Conservation (phyloP, 2,113 vertebrate species). For the Dipodomys merriami region DNA sequence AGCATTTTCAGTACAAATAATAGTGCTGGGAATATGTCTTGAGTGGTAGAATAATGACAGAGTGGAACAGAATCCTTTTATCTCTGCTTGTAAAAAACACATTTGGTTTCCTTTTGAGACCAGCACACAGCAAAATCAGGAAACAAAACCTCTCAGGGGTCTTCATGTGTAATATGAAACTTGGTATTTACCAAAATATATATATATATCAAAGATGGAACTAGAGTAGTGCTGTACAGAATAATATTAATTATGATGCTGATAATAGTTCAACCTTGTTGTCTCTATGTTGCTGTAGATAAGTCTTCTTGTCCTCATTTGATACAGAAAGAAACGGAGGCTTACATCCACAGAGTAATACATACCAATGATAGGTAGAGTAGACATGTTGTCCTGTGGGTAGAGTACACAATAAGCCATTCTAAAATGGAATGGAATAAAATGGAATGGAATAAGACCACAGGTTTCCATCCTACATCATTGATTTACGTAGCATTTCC, state of each 20-base stretch:
- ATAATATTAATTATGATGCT: background rate
- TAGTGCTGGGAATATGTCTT: background rate
- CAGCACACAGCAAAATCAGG: background rate
- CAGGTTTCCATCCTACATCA: background rate
- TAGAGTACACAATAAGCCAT: background rate
- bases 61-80: background rate
- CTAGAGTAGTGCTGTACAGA: background rate
- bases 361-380: background rate
- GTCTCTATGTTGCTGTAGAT: background rate
- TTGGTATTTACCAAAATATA: background rate
- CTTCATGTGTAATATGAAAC: background rate
- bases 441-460: background rate
- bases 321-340: background rate
- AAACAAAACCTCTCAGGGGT: constrained; percentile 30
- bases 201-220: background rate
- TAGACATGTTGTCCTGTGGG: background rate
- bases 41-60: constrained; percentile 30
- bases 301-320: background rate
- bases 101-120: background rate
- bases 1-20: constrained; percentile 36
- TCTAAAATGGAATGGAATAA: background rate
- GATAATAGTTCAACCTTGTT: background rate
- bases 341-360: background rate
- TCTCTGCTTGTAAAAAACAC: constrained; percentile 36
- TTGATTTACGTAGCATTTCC: background rate